phyloP scores from a whole-genome alignment of 1,140 invertebrate genomes.

The Drosophila willistoni region DNA sequence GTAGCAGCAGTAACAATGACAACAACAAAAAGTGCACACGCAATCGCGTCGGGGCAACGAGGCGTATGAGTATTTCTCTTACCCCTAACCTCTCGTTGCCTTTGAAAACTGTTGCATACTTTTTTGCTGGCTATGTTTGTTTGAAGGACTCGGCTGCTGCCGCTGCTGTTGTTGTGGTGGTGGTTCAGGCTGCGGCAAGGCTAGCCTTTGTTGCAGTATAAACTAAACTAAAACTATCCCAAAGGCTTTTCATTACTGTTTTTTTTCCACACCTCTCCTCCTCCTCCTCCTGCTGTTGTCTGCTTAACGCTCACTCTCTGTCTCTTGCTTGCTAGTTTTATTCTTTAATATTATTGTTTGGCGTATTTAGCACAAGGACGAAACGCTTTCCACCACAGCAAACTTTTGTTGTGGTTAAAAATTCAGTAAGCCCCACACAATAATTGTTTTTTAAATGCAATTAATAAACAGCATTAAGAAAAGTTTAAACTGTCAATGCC shows the following conservation, averaged over 20 bases:
- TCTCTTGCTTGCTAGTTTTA: slow-evolving; percentile 7
- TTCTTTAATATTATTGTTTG: slow-evolving; percentile 69
- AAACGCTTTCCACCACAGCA: slow-evolving; percentile 16
- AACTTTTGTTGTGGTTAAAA: slow-evolving; percentile 26
- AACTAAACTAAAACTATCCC: slow-evolving; percentile 68
- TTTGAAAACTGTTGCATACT: slow-evolving; percentile 74
- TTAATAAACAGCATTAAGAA: slow-evolving; percentile 49
- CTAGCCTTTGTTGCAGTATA: slow-evolving; percentile 63
- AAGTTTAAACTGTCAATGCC: slow-evolving; percentile 69
- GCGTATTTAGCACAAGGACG: slow-evolving; percentile 69
- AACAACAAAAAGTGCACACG: slow-evolving; percentile 62
- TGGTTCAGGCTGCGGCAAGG: slow-evolving; percentile 28
- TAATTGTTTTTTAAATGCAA: slow-evolving; percentile 71
- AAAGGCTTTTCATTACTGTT: slow-evolving; percentile 78
- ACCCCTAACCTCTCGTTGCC: slow-evolving; percentile 22
- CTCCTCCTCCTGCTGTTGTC: slow-evolving; percentile 19
- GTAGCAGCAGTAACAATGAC: background rate
- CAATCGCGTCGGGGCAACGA: slow-evolving; percentile 68
- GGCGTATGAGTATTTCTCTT: slow-evolving; percentile 62
- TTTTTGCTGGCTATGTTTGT: slow-evolving; percentile 42
- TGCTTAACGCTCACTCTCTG: background rate
- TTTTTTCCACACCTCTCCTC: slow-evolving; percentile 12
- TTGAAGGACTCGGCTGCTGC: slow-evolving; percentile 24
- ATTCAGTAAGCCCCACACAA: background rate
- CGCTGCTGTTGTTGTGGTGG: slow-evolving; percentile 32